Evolutionary conservation across 2,113 vertebrate genomes (phyloP), one percentile per base, ranked within the genome.

Genomic region (Macrotis lagotis): DNA sequence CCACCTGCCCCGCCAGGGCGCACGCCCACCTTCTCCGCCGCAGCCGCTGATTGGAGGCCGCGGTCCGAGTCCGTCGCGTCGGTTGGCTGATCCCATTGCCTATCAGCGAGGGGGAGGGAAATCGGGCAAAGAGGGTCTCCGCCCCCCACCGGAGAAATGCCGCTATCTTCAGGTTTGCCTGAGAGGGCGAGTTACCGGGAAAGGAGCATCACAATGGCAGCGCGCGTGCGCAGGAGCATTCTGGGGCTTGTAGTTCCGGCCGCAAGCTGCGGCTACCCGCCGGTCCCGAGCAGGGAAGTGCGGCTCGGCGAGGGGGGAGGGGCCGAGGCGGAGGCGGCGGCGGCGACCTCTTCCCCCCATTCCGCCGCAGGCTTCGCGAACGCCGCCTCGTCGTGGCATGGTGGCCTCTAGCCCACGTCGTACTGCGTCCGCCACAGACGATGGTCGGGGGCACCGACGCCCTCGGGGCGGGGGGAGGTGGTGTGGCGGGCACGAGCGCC

Each of bases 31-130:
- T 83, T 89, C 95, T 89, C 90, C 74, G 5, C 66, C 47, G 3
- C 91, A 59, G 66, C 25, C 52, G 51, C 1, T 90, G 96, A 98
- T 98, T 98, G 98, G 98, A 48, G 95, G 19, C 89, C 44, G 53
- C 0, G 1, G 19, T 1, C 93, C 51, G 2, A 50, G 0, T 2
- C 28, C 49, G 28, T 31, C 8, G 1, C 50, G 50, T 3, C 55
- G 91, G 97, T 98, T 98, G 97, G 98, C 22, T 93, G 0, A 0
- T 7, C 0, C 31, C 1, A 24, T 16, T 37, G 95, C 97, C 98
- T 97, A 92, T 98, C 96, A 95, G 0, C 8, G 4, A 0, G 25
- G 92, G 95, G 98, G 98, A 89, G 96, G 97, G 92, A 92, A 94
- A 24, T 93, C 12, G 25, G 44, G 90, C 94, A n/a, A 37, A 49